phyloP scores from a whole-genome alignment of 2,797 vertebrate genomes.

The Huso huso region DNA sequence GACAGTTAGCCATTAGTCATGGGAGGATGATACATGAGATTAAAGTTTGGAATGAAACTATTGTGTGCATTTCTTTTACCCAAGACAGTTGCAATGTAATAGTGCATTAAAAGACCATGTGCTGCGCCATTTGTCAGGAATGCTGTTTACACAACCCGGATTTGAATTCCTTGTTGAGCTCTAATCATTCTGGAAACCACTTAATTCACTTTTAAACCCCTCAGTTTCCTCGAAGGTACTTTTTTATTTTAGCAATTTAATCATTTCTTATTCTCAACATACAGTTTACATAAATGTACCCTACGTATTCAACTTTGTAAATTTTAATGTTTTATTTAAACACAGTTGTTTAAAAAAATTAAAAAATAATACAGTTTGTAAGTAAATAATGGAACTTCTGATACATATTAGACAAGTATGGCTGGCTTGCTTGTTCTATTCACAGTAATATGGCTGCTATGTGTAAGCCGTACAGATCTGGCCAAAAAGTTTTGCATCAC shows the following conservation, averaged over 20 bases:
- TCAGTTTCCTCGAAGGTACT: slow-evolving; percentile 65
- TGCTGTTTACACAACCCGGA: slow-evolving; percentile 67
- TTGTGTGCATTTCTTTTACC: slow-evolving; percentile 68
- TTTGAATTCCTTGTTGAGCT: slow-evolving; percentile 56
- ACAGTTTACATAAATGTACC: slow-evolving; percentile 16
- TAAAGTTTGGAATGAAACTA: slow-evolving; percentile 62
- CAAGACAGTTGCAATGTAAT: slow-evolving; percentile 75
- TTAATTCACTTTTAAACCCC: slow-evolving; percentile 78
- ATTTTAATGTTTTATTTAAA: no score
- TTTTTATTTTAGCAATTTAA: slow-evolving; percentile 47
- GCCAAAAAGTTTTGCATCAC: no score
- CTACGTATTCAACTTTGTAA: no score
- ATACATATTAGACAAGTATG: no score
- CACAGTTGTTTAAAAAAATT: no score
- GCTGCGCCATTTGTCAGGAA: slow-evolving; percentile 74
- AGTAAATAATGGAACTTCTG: no score
- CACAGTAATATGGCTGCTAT: no score
- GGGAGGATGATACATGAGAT: slow-evolving; percentile 70
- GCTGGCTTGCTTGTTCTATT: no score
- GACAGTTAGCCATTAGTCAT: slow-evolving; percentile 66
- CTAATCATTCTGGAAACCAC: slow-evolving; percentile 79
- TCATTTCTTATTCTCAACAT: slow-evolving; percentile 17
- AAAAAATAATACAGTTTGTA: no score
- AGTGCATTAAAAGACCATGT: slow-evolving; percentile 80
- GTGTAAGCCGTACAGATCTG: no score